These are phyloP conservation scores for Dendrophyllia cribrosa DNA, from an alignment of 64 coral and sea anemone genomes.

Conservation along the genomic window DNA sequence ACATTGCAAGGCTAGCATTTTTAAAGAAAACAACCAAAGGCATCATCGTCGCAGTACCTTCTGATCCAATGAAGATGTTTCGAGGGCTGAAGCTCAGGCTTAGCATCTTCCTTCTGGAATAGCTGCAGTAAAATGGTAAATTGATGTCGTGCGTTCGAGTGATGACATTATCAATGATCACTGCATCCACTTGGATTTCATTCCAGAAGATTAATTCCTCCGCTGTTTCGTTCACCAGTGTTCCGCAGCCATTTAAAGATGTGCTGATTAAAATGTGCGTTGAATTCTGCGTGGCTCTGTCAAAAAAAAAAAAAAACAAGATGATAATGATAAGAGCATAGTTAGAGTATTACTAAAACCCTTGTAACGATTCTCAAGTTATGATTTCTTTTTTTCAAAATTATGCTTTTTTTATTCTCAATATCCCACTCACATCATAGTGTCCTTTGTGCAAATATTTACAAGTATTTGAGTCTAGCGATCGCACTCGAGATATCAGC, in stretches of 20 bases:
- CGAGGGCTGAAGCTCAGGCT: not conserved
- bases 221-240: conserved; percentile 66
- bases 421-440: no score
- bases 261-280: conserved; percentile 69
- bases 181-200: conserved; percentile 45
- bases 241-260: conserved; percentile 68
- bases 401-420: no score
- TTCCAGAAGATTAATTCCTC: conserved; percentile 51
- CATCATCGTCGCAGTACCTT: not conserved
- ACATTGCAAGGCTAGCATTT: no score
- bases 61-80: not conserved
- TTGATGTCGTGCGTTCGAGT: conserved; percentile 58
- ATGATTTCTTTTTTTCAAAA: no score
- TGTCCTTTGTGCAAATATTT: no score
- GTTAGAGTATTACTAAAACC: no score
- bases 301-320: not conserved
- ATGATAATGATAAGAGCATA: not conserved
- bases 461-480: no score
- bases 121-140: conserved; percentile 74
- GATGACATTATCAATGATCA: conserved; percentile 36
- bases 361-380: no score
- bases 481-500: no score
- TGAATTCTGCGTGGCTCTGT: conserved; percentile 53
- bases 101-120: conserved; percentile 27
- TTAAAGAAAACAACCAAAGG: no score